These are phyloP conservation scores for Drosophila dunni DNA, from an alignment of 1,140 invertebrate genomes.

Conservation along the genomic window DNA sequence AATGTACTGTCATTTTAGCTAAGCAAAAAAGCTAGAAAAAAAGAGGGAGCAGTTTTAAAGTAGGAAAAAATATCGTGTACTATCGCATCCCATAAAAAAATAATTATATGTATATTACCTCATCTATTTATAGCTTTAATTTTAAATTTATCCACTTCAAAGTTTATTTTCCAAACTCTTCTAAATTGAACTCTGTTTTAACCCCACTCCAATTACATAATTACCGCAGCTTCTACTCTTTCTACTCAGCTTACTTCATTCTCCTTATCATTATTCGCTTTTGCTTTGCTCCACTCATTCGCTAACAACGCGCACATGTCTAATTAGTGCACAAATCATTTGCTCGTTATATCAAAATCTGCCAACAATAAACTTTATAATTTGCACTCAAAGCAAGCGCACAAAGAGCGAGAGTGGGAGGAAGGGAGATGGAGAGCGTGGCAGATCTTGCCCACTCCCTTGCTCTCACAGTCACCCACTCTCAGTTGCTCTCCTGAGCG, in stretches of 20 bases:
- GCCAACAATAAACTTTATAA: conserved; percentile 47
- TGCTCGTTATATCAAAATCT: conserved; percentile 44
- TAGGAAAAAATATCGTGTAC: no score
- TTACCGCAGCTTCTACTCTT: neutral
- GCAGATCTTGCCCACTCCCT: no score
- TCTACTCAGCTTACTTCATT: neutral
- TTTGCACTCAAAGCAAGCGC: conserved; percentile 54
- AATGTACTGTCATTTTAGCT: no score
- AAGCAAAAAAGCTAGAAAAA: no score
- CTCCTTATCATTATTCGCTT: neutral
- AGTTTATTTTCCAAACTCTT: no score
- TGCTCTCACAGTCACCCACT: no score
- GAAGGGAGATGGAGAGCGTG: neutral
- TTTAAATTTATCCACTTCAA: no score
- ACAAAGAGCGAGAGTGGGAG: conserved; percentile 4
- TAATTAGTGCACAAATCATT: conserved; percentile 66
- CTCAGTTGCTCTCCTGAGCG: conserved; percentile 1
- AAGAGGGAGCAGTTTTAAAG: no score
- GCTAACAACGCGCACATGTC: conserved; percentile 20
- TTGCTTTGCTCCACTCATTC: neutral
- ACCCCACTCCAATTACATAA: no score
- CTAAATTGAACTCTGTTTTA: neutral
- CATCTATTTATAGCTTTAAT: no score
- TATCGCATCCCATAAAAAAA: no score
- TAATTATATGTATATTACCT: no score